These are phyloP conservation scores for Sciurus vulgaris DNA, from an alignment of 2,797 vertebrate species.

Conservation along the genomic window DNA sequence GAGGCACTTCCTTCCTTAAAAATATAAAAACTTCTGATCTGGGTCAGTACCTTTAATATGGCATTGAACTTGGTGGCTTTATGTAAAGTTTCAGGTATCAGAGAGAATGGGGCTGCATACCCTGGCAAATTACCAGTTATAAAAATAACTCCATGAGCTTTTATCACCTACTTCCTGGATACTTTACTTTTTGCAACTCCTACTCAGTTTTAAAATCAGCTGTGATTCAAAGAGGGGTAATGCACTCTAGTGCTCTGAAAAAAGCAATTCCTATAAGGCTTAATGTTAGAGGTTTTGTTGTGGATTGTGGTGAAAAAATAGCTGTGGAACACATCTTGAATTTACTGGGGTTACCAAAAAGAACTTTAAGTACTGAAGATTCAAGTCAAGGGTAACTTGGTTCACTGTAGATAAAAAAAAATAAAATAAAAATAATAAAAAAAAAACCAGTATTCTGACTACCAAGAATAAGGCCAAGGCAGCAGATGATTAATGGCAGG, in stretches of 20 bases:
- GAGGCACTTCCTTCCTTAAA: no score
- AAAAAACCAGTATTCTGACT: neutral
- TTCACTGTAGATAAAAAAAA: constrained; percentile 47
- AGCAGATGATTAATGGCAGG: neutral
- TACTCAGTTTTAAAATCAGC: no score
- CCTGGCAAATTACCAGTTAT: no score
- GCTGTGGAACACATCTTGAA: constrained; percentile 8
- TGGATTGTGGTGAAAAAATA: constrained; percentile 46
- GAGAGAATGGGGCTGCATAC: no score
- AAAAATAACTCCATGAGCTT: no score
- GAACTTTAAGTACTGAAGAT: neutral
- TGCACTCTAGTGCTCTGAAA: constrained; percentile 50
- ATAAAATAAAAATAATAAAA: no score
- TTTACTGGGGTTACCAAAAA: constrained; percentile 55
- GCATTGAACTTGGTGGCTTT: no score
- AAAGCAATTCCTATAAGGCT: constrained; percentile 36
- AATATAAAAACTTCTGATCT: no score
- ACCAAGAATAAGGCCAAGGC: neutral
- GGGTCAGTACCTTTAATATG: no score
- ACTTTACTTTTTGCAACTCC: no score
- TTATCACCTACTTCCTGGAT: no score
- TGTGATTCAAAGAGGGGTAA: constrained; percentile 63
- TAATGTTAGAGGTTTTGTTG: constrained; percentile 21
- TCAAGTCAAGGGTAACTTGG: neutral
- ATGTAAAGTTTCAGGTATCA: no score